phyloP scores from a whole-genome alignment of 2,797 vertebrate species.

The Cyclopterus lumpus region DNA sequence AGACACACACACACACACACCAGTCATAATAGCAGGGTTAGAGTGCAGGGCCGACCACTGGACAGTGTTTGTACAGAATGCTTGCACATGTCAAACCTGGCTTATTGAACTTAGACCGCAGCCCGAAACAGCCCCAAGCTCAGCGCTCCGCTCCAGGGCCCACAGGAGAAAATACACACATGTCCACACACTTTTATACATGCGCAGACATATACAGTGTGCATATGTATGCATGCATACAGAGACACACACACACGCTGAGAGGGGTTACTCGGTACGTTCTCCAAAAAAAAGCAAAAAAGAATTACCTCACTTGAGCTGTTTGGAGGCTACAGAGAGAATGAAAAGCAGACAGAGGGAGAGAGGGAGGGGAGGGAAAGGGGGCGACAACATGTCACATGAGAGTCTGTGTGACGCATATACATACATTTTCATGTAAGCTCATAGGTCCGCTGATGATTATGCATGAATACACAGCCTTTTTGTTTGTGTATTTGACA shows the following conservation, averaged over 20 bases:
- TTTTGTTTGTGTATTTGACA: constrained; percentile 1
- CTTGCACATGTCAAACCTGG: constrained; percentile 79
- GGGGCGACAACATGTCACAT: constrained; percentile 65
- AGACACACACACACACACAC: constrained; percentile 55
- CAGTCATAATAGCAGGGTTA: constrained; percentile 76
- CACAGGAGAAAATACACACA: constrained; percentile 20
- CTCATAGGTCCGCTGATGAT: constrained; percentile 61
- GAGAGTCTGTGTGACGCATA: constrained; percentile 67
- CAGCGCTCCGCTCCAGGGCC: constrained; percentile 29
- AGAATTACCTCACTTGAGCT: constrained; percentile 81
- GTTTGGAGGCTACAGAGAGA: constrained; percentile 74
- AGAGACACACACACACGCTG: constrained; percentile 41
- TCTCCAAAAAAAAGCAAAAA: constrained; percentile 72
- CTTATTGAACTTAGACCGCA: constrained; percentile 78
- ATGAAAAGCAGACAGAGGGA: constrained; percentile 80
- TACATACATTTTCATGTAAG: constrained; percentile 70
- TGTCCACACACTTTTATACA: constrained; percentile 47
- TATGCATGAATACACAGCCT: constrained; percentile 33
- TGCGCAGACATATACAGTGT: constrained; percentile 48
- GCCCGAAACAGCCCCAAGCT: constrained; percentile 70
- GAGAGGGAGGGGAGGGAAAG: constrained; percentile 20
- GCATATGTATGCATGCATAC: constrained; percentile 35
- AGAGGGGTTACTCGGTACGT: constrained; percentile 72
- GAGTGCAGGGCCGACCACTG: constrained; percentile 69
- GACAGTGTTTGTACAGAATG: constrained; percentile 80